phyloP scores from a whole-genome alignment of 2,797 vertebrate species.

The Dryobates pubescens region DNA sequence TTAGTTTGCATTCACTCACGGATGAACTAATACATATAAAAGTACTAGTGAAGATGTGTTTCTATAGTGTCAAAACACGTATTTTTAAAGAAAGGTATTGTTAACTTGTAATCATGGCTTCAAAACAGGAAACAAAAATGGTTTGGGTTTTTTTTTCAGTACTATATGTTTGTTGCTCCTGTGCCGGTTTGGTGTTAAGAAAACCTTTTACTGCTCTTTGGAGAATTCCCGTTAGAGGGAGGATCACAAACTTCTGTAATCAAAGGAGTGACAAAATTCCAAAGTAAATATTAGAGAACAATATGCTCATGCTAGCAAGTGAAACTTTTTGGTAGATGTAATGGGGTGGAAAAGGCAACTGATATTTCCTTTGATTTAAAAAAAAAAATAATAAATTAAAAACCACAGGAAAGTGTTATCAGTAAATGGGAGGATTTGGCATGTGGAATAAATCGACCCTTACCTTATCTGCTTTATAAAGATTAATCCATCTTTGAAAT shows the following conservation, averaged over 20 bases:
- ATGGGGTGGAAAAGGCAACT: accelerated
- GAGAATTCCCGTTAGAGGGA: not conserved
- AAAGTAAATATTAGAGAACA: slow-evolving; percentile 8
- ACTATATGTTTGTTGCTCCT: not conserved
- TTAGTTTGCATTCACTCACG: not conserved
- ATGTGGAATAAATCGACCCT: not conserved
- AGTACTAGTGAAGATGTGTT: not conserved
- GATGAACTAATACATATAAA: not conserved
- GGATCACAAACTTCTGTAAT: not conserved
- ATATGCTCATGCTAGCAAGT: not conserved
- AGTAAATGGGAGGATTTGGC: not conserved
- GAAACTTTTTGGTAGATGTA: not conserved
- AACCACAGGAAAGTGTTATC: not conserved
- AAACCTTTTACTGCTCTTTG: not conserved
- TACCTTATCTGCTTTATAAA: not conserved
- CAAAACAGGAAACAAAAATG: not conserved
- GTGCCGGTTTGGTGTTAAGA: not conserved
- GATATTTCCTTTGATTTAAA: not conserved
- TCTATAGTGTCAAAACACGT: accelerated
- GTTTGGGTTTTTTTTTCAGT: not conserved
- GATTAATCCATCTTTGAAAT: not conserved
- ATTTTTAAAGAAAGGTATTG: accelerated
- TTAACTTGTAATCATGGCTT: not conserved
- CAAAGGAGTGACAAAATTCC: slow-evolving; percentile 16
- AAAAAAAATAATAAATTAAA: not conserved